Percentiles rank a stretch among this genome's conserved stretches.
These are phyloP conservation scores for Pampus argenteus DNA, from an alignment of 2,797 vertebrate genomes.

Conservation along the genomic window DNA sequence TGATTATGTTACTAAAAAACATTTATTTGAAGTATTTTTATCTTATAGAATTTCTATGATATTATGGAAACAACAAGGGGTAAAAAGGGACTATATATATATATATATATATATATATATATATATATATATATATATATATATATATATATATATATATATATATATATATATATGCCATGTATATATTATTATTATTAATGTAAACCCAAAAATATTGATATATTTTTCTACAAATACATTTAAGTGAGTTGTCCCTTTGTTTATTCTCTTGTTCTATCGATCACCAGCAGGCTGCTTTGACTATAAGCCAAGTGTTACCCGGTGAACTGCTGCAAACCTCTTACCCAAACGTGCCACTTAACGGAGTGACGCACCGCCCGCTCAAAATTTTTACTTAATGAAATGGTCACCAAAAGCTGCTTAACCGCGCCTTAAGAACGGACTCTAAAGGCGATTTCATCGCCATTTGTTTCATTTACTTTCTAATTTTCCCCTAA, in stretches of 20 bases:
- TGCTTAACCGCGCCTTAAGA: conserved; percentile 76
- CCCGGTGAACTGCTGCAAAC: conserved; percentile 46
- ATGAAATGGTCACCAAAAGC: conserved; percentile 88
- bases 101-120: too few relatives aligned
- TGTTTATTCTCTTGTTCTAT: not conserved
- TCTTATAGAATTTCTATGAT: not conserved
- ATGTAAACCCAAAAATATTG: too few relatives aligned
- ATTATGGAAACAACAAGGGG: too few relatives aligned
- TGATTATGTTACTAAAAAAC: not conserved
- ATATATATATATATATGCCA: too few relatives aligned
- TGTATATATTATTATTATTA: too few relatives aligned
- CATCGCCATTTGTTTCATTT: conserved; percentile 86
- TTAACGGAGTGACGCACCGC: conserved; percentile 63
- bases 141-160: too few relatives aligned
- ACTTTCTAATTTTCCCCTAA: conserved; percentile 78
- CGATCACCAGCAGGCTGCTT: not conserved
- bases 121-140: too few relatives aligned
- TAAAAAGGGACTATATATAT: too few relatives aligned
- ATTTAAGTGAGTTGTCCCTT: not conserved
- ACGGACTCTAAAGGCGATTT: conserved; percentile 79
- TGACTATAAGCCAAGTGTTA: conserved; percentile 5
- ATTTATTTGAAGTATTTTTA: not conserved
- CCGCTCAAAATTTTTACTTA: conserved; percentile 75
- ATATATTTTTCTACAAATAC: not conserved
- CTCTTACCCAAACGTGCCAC: conserved; percentile 73